Base-by-base conservation (phyloP, 2,888 invertebrate species). In the Rhorus exstirpatorius region DNA sequence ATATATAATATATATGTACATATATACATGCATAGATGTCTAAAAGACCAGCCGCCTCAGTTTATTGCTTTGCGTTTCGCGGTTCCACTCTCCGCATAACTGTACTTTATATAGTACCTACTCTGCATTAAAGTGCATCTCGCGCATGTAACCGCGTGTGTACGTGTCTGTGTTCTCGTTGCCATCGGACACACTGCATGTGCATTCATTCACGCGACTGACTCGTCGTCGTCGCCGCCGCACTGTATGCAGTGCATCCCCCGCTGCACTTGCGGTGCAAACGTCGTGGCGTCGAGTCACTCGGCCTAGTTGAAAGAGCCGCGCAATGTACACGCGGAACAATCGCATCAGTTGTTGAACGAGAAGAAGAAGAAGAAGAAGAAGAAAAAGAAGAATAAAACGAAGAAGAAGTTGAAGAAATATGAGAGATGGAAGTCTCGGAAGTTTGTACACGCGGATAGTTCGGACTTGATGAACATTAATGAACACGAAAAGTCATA, bases 161-260 rank as follows among this genome's bases (percentile, higher is more conserved):
- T 19, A 4, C 10, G 53, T 53, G 38, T 41, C 19, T 19, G 53
- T 19, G 63, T 44, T 68, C 70, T 31, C 68, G 55, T 65, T 53
- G 63, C 85, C 85, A 70, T 84, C 63, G 83, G 85, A 84, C 79
- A 88, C 88, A 86, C 86, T 85, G 87, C 84, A 70, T 87, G 86
- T 85, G 87, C 84, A 70, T 87, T 84, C 89, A 89, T 90, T 90
- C 88, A 89, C 87, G 86, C 85, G 61, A 63, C 80, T 78, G 61
- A 63, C 80, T 78, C 53, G 70, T 77, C 35, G 38, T 51, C 51
- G 65, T 63, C 21, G 14, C 68, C 19, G 31, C 61, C 14, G 41
- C 55, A 49, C 17, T 14, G 12, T 14, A 72, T 12, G 24, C 53
- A 46, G n/a, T n/a, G 51, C 63, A 31, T 80, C 68, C 41, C 24